Evolutionary conservation across 2,888 invertebrate genomes (phyloP).

Genomic region (Athalia rosae): DNA sequence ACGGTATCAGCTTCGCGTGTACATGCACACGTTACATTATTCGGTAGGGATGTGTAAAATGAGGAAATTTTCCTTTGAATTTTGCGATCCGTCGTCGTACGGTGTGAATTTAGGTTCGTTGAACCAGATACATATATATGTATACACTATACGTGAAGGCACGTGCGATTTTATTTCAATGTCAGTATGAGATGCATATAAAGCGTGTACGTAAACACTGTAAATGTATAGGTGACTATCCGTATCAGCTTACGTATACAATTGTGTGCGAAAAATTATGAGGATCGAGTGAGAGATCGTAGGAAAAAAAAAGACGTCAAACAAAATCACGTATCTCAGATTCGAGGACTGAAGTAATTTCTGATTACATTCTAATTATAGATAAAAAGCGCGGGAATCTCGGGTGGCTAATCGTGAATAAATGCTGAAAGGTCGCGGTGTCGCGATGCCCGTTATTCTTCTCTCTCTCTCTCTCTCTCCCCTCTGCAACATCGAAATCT

Average conservation of each 20-base stretch:
- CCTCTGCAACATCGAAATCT: too few species aligned
- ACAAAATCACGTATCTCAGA: background rate
- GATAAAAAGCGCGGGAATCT: too few species aligned
- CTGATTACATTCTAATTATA: too few species aligned
- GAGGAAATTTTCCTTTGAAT: too few species aligned
- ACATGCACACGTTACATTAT: too few species aligned
- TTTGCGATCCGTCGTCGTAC: background rate
- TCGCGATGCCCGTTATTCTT: too few species aligned
- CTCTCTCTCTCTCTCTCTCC: too few species aligned
- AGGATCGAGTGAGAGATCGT: background rate
- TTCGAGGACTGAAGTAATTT: background rate
- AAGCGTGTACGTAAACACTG: background rate
- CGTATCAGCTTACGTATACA: background rate
- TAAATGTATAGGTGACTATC: background rate
- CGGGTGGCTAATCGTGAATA: too few species aligned
- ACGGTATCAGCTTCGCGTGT: too few species aligned
- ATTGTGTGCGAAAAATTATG: background rate
- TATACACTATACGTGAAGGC: too few species aligned
- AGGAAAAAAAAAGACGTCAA: background rate
- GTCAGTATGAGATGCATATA: background rate
- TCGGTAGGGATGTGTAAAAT: too few species aligned
- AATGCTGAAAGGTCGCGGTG: too few species aligned
- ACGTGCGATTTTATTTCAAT: slow-evolving; percentile 1
- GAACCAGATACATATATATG: background rate
- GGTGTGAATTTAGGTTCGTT: background rate